Percentiles rank a stretch among this genome's conserved stretches.
Conservation (phyloP, 2,888 invertebrate genomes). For the Lithophane ornitopus region DNA sequence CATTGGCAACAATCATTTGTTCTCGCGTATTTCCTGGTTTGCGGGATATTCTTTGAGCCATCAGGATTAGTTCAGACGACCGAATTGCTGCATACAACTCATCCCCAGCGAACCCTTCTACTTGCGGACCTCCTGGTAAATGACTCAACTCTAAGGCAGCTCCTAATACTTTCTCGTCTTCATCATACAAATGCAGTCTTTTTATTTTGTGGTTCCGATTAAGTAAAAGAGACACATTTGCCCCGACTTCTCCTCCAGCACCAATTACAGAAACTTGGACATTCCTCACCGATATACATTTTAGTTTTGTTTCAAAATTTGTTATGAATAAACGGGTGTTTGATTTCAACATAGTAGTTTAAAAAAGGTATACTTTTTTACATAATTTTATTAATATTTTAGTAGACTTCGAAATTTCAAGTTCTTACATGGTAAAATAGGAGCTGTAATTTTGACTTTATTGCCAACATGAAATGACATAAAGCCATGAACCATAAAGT, state of each 20-base stretch:
- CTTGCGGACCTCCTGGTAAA: conserved; percentile 75
- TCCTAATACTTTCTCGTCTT: conserved; percentile 74
- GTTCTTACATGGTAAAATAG: conserved; percentile 33
- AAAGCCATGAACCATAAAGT: neutral
- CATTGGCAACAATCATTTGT: conserved; percentile 78
- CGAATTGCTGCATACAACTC: conserved; percentile 71
- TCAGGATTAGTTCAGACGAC: conserved; percentile 75
- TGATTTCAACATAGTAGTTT: conserved; percentile 34
- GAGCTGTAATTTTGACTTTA: conserved; percentile 31
- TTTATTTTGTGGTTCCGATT: conserved; percentile 77
- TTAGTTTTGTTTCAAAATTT: conserved; percentile 37
- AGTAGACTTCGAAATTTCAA: neutral
- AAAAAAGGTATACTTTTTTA: conserved; percentile 14
- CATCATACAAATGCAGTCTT: conserved; percentile 77
- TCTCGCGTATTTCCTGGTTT: conserved; percentile 72
- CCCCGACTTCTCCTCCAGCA: conserved; percentile 77
- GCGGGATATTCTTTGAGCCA: conserved; percentile 74
- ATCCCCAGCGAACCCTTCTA: conserved; percentile 71
- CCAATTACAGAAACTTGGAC: conserved; percentile 81
- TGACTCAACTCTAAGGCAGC: conserved; percentile 75
- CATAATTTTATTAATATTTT: conserved; percentile 17
- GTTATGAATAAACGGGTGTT: conserved; percentile 15
- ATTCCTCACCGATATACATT: conserved; percentile 61
- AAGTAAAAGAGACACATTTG: conserved; percentile 77
- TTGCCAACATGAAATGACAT: conserved; percentile 5